phyloP scores from a whole-genome alignment of 2,888 invertebrate species.

The Agrochola lota region DNA sequence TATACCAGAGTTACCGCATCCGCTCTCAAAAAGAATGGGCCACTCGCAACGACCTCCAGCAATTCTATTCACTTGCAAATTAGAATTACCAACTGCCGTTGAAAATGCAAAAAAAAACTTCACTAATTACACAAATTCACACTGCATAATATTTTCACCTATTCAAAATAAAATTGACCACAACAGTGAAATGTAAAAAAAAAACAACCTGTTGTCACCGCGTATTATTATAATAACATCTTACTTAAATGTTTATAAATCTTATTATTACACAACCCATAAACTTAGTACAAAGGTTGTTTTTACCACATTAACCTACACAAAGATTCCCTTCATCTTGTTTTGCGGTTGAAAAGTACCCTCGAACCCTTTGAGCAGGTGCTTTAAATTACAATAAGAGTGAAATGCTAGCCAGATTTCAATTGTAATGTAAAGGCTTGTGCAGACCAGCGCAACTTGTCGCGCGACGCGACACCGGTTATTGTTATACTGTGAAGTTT shows the following conservation, averaged over 20 bases:
- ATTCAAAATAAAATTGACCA: conserved; percentile 16
- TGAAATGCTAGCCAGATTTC: background rate
- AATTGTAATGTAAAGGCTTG: no score
- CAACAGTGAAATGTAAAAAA: background rate
- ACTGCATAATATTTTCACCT: conserved; percentile 38
- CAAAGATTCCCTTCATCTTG: background rate
- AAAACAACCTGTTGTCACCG: conserved; percentile 10
- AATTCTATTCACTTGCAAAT: background rate
- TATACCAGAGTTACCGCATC: no score
- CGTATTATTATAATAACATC: background rate
- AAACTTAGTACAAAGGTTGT: conserved; percentile 38
- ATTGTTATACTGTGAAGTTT: no score
- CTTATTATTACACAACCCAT: conserved; percentile 53
- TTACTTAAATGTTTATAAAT: conserved; percentile 4
- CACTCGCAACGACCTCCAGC: background rate
- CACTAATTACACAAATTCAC: conserved; percentile 49
- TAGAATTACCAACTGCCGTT: background rate
- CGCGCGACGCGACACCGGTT: no score
- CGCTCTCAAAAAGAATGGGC: no score
- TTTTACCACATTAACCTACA: conserved; percentile 7
- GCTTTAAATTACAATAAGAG: conserved; percentile 20
- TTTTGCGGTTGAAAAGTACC: conserved; percentile 32
- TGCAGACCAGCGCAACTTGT: no score
- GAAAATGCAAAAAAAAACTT: background rate
- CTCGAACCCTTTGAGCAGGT: conserved; percentile 31